Conservation (phyloP, 2,113 vertebrate genomes). For the Polyodon spathula region DNA sequence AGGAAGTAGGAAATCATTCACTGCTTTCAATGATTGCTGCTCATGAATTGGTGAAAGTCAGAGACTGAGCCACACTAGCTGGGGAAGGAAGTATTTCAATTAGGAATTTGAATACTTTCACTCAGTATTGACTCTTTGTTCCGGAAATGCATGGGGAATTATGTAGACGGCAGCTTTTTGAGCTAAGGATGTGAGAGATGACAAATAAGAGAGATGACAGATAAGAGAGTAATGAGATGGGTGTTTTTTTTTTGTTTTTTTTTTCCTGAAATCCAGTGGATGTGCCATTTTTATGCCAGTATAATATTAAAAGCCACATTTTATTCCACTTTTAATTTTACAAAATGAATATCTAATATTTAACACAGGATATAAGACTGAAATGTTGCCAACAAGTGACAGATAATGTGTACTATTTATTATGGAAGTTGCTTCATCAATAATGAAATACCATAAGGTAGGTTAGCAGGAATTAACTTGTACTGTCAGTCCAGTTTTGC, state of each 20-base stretch:
- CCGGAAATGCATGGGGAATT: conserved; percentile 5
- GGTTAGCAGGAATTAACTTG: no score
- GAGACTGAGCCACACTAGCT: conserved; percentile 1
- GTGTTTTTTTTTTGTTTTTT: not conserved
- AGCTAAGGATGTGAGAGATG: conserved; percentile 11
- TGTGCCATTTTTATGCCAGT: no score
- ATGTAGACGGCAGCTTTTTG: not conserved
- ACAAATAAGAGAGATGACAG: not conserved
- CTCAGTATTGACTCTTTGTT: conserved; percentile 1
- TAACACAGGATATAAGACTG: no score
- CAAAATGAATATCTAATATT: no score
- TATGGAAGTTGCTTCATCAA: no score
- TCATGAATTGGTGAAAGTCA: conserved; percentile 13
- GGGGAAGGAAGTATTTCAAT: not conserved
- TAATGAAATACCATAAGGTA: no score
- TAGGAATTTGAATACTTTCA: not conserved
- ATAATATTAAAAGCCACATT: no score
- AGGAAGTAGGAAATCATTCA: conserved; percentile 19
- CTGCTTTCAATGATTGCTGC: conserved; percentile 15
- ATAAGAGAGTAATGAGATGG: no score
- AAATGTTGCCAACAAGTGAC: no score
- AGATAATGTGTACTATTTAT: no score
- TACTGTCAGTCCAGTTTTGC: no score
- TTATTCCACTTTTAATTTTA: no score
- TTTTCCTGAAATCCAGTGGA: not conserved